A percentile compares a stretch with the other conserved stretches of the same genome.
These are phyloP conservation scores for Leistus spinibarbis DNA, from an alignment of 2,888 invertebrate genomes.

Conservation along the genomic window DNA sequence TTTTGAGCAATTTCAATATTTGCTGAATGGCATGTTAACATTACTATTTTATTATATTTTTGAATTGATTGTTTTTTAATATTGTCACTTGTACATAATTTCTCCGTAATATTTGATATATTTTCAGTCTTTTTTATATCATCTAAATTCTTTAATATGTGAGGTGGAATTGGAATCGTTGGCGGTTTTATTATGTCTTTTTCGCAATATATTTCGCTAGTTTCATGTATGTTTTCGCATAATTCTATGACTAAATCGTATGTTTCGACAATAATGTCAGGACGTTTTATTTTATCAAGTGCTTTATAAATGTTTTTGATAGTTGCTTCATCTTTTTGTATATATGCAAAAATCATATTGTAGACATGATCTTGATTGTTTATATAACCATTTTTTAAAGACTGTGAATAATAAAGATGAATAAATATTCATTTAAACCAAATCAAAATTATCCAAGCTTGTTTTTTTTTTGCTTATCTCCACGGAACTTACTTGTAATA, in stretches of 20 bases:
- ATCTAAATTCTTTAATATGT: conserved; percentile 17
- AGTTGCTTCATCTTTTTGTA: conserved; percentile 37
- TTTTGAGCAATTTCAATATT: conserved; percentile 24
- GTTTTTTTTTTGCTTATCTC: too few species aligned
- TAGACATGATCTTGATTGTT: conserved; percentile 40
- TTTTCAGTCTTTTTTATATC: background rate
- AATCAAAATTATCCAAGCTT: background rate
- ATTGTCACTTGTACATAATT: background rate
- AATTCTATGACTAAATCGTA: conserved; percentile 17
- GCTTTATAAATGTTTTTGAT: conserved; percentile 36
- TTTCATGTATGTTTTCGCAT: conserved; percentile 13
- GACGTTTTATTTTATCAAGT: conserved; percentile 37
- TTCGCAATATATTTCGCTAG: background rate
- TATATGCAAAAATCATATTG: conserved; percentile 38
- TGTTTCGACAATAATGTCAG: conserved; percentile 38
- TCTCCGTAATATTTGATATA: background rate
- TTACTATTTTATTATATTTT: conserved; percentile 36
- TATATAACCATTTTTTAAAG: conserved; percentile 26
- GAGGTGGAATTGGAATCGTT: background rate
- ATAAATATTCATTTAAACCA: background rate
- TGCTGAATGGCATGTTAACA: conserved; percentile 38
- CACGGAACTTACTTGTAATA: conserved; percentile 38
- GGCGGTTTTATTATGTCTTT: conserved; percentile 12
- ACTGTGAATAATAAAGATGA: background rate
- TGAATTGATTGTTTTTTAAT: background rate